Evolutionary conservation across 2,797 vertebrate species (phyloP).

Genomic region (Tenualosa ilisha): DNA sequence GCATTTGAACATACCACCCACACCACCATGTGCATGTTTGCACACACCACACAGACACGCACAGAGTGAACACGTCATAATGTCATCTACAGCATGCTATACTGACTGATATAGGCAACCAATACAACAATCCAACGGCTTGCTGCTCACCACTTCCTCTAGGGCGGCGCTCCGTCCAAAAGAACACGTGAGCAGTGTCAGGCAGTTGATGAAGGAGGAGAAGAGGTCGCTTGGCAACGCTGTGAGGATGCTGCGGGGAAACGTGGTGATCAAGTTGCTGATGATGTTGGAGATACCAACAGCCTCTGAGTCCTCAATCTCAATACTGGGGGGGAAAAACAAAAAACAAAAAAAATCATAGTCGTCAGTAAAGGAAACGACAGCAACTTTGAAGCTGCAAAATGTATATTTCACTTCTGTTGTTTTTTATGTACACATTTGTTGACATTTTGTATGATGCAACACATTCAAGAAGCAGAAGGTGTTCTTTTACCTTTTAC

Average conservation of each 20-base stretch:
- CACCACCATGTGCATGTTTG: neutral
- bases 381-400: too few relatives aligned
- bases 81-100: neutral
- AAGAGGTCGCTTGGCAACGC: slow-evolving; percentile 95
- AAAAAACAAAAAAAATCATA: slow-evolving; percentile 12
- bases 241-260: slow-evolving; percentile 90
- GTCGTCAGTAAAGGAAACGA: too few relatives aligned
- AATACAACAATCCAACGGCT: neutral
- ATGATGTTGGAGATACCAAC: slow-evolving; percentile 97
- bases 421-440: too few relatives aligned
- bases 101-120: neutral
- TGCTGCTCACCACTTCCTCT: slow-evolving; percentile 90
- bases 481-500: too few relatives aligned
- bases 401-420: too few relatives aligned
- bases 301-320: slow-evolving; percentile 98
- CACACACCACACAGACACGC: neutral
- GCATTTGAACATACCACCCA: too few relatives aligned
- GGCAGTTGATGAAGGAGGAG: slow-evolving; percentile 97
- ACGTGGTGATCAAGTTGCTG: slow-evolving; percentile 97
- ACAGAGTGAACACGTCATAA: neutral
- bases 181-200: slow-evolving; percentile 95
- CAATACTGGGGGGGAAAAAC: slow-evolving; percentile 78
- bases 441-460: too few relatives aligned
- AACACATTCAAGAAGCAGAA: too few relatives aligned
- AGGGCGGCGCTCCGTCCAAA: slow-evolving; percentile 96